Evolutionary conservation across 92 coral and sea anemone genomes (phyloP).

Genomic region (Pocillopora grandis): DNA sequence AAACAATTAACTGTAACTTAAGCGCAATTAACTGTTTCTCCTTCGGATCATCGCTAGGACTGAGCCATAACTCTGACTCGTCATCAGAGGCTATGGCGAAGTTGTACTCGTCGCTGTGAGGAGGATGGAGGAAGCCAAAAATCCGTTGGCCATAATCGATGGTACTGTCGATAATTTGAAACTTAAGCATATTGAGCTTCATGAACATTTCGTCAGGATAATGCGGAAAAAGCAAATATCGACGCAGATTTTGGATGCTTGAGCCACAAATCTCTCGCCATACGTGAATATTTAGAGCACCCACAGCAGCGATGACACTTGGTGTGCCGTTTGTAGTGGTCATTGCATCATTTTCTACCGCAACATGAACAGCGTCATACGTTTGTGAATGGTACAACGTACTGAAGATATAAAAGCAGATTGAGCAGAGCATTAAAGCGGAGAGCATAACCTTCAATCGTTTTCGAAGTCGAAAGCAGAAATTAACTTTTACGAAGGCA

Average conservation of each 20-base stretch:
- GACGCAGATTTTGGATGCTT: background rate
- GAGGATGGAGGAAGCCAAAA: background rate
- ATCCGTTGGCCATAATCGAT: background rate
- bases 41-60: background rate
- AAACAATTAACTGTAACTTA: too few species aligned
- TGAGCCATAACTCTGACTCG: constrained; percentile 18
- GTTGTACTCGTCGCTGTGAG: background rate
- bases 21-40: constrained; percentile 1
- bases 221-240: background rate
- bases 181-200: background rate
- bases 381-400: too few species aligned
- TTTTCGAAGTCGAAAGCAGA: too few species aligned
- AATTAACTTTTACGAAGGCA: too few species aligned
- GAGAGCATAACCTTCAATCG: too few species aligned
- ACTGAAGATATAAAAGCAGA: too few species aligned
- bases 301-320: background rate
- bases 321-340: too few species aligned
- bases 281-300: background rate
- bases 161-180: background rate
- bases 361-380: too few species aligned
- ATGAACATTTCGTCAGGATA: background rate
- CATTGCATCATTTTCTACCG: too few species aligned
- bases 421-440: too few species aligned
- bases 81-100: constrained; percentile 21
- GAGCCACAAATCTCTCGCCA: background rate